Percentiles rank a stretch among this genome's conserved stretches.
Evolutionary conservation across 2,888 invertebrate species (phyloP).

Genomic region (Sinodicranocentrus sp.): DNA sequence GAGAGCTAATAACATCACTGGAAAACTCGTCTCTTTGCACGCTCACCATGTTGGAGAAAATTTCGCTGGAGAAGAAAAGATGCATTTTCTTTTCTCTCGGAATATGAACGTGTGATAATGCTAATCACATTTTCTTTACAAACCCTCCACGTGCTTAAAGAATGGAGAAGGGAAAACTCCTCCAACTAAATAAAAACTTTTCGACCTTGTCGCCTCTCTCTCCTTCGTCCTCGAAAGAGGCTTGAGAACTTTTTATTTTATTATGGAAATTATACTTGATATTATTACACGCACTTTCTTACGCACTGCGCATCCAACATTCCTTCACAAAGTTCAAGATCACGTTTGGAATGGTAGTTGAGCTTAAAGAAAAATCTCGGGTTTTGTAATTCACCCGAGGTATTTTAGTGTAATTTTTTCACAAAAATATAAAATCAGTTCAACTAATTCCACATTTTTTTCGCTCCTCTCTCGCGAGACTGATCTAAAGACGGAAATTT

Average conservation of each 20-base stretch:
- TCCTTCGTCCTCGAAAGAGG: neutral
- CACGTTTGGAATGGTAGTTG: slow-evolving; percentile 6
- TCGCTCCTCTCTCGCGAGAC: neutral
- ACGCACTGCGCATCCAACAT: neutral
- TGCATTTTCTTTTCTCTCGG: neutral
- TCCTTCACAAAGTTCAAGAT: slow-evolving; percentile 18
- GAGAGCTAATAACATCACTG: neutral
- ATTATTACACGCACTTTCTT: neutral
- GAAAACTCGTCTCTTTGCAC: neutral
- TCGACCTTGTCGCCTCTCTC: neutral
- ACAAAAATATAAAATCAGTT: neutral
- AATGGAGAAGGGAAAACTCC: too few species aligned
- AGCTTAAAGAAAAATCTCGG: neutral
- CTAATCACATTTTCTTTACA: too few species aligned
- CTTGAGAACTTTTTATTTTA: neutral
- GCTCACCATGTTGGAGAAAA: neutral
- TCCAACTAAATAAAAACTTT: neutral
- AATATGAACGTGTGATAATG: neutral
- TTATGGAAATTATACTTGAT: neutral
- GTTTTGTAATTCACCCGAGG: neutral
- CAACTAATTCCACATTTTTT: neutral
- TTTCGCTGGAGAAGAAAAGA: neutral
- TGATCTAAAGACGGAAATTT: neutral
- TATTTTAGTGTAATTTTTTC: neutral
- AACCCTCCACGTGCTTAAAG: too few species aligned